Base-by-base conservation (phyloP, 2,797 vertebrate genomes). In the Nothura maculosa region DNA sequence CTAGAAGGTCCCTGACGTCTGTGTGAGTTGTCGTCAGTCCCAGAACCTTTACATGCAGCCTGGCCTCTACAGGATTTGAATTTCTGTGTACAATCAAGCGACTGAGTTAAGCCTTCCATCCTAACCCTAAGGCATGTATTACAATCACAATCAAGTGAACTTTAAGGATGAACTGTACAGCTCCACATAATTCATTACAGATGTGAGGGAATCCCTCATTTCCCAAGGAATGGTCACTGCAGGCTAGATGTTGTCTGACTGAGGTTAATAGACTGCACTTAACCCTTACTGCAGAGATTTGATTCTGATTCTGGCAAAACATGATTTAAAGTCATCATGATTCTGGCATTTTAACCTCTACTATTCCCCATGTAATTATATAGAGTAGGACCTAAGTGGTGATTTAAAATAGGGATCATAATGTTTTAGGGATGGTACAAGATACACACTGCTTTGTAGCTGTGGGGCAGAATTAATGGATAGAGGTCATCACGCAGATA, bases 141-240 rank as follows among this genome's bases (percentile, higher is more conserved):
- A 89, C 63, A 92, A 66, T 95, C 90, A 87, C 86, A 72, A 92
- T 93, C 94, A 93, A 94, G 83, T 89, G 87, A 89, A 95, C 87
- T 93, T 85, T 76, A 87, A 92, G 87, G 94, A 94, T 96, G 94
- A 95, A 92, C 79, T 91, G 90, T 94, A 81, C 47, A 45, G 81
- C 32, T 92, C 34, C 73, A 69, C 1, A 0, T 92, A 94, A 95
- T 95, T 89, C 79, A 20, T 91, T 94, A 69, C 95, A 96, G 93
- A 95, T 96, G 90, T 76, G 36, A 94, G 69, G 85, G 94, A 96
- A 94, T 96, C 92, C 96, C 94, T 94, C 73, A 96, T 96, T 96
- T 96, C 96, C 93, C 85, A 94, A 95, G 93, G 94, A 95, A 95
- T 93, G 93, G 67, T 93, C 87, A 92, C 80, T 94, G 84, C 66